A percentile compares a stretch with the other conserved stretches of the same genome.
Conservation (phyloP, 2,113 vertebrate genomes). For the Chloropsis hardwickii region DNA sequence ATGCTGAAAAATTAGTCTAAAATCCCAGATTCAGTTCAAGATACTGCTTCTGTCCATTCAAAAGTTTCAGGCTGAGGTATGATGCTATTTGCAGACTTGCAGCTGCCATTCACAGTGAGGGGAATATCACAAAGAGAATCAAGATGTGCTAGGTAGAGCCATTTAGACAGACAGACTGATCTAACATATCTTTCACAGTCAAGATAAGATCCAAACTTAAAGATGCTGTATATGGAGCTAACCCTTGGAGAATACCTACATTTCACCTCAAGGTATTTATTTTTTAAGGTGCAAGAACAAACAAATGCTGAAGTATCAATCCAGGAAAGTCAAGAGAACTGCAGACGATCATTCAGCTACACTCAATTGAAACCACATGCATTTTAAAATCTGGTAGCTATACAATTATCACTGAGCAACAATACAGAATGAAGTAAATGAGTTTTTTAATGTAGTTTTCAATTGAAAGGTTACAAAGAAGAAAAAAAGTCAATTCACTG, state of each 20-base stretch:
- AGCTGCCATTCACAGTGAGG: not conserved
- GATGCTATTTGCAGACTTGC: not conserved
- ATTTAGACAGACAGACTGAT: not conserved
- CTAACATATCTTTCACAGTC: not conserved
- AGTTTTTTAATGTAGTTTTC: not conserved
- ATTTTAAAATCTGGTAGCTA: not conserved
- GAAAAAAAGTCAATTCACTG: not conserved
- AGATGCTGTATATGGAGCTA: not conserved
- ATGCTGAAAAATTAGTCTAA: not conserved
- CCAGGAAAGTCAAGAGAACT: not conserved
- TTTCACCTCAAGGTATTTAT: not conserved
- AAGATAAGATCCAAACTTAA: not conserved
- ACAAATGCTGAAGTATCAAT: not conserved
- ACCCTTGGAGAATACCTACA: not conserved
- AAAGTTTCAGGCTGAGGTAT: not conserved
- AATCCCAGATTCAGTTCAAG: not conserved
- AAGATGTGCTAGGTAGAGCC: not conserved
- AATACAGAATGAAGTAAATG: not conserved
- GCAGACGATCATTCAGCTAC: not conserved
- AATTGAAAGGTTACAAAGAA: not conserved
- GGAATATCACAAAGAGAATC: not conserved
- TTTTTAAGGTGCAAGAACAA: not conserved
- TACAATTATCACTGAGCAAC: not conserved
- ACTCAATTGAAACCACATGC: not conserved
- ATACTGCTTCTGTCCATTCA: not conserved